These are phyloP conservation scores for Electrophaes corylata DNA, from an alignment of 2,888 invertebrate genomes.

Conservation along the genomic window DNA sequence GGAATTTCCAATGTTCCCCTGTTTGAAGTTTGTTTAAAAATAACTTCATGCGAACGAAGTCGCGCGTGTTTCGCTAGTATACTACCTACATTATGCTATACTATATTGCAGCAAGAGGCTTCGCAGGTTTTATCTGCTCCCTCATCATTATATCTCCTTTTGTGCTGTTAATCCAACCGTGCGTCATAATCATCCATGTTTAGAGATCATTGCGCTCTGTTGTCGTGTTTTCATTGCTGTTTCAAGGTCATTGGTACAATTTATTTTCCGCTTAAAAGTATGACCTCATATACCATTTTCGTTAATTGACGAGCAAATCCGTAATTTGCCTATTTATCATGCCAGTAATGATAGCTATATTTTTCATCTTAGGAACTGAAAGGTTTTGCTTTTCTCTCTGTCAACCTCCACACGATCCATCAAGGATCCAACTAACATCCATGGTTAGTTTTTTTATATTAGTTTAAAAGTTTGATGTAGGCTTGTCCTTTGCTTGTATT, in stretches of 20 bases:
- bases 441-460: background rate
- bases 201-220: constrained; percentile 48
- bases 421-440: too few species aligned
- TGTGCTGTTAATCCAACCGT: constrained; percentile 23
- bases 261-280: constrained; percentile 51
- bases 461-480: background rate
- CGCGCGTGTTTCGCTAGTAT: too few species aligned
- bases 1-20: too few species aligned
- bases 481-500: background rate
- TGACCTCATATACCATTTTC: constrained; percentile 56
- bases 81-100: too few species aligned
- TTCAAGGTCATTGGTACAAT: constrained; percentile 48
- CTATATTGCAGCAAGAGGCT: background rate
- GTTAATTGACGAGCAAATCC: constrained; percentile 42
- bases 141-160: background rate
- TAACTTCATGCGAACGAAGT: too few species aligned
- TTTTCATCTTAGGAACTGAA: too few species aligned
- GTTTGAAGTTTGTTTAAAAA: too few species aligned
- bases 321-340: background rate
- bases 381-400: too few species aligned
- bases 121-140: background rate
- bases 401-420: too few species aligned
- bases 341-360: background rate
- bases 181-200: constrained; percentile 52
- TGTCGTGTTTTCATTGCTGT: constrained; percentile 49